Base-by-base conservation (phyloP, 2,888 invertebrate species). In the Loripinus fragilis region DNA sequence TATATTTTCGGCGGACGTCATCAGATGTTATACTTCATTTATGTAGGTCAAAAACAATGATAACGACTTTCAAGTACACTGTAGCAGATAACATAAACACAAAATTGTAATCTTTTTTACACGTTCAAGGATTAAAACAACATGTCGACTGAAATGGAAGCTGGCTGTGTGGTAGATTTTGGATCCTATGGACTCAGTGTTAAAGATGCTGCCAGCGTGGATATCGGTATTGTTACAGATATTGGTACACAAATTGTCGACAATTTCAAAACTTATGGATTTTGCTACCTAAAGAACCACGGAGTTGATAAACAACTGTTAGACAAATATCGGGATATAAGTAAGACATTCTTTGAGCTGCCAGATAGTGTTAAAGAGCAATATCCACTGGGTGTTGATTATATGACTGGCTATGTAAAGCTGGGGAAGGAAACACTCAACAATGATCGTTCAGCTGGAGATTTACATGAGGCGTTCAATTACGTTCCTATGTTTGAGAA, bases 281-380 rank as follows among this genome's bases (percentile, higher is more conserved):
- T 86, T 50, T 80, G 81, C 48, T 86, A 86, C 52, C 35, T 86
- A 23, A 83, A 79, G 52, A 86, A 86, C 45, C 83, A 86, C 35
- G 83, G 85, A 0, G 64, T 85, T 2, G 50, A 68, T n/a, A 30
- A 66, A 17, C 41, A 64, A 15, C 28, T 77, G 28, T 23, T 82
- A 5, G 68, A 60, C 20, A 68, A 28, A 42, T 74, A 71, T 55
- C 41, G 71, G 25, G 20, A 25, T 0, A 65, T 71, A 33, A 82
- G 83, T 7, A 71, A 71, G 28, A 23, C 60, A 7, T 85, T 83
- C 55, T 86, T 86, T 42, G 72, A 78, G 2, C 72, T 76, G 25
- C 75, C 83, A 12, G 66, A 48, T 5, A 83, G 83, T 25, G 71
- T 50, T 15, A 87, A 87, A 55, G 20, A 50, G 48, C 75, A 76